phyloP scores from a whole-genome alignment of 2,888 invertebrate genomes.

The Nomada flava region DNA sequence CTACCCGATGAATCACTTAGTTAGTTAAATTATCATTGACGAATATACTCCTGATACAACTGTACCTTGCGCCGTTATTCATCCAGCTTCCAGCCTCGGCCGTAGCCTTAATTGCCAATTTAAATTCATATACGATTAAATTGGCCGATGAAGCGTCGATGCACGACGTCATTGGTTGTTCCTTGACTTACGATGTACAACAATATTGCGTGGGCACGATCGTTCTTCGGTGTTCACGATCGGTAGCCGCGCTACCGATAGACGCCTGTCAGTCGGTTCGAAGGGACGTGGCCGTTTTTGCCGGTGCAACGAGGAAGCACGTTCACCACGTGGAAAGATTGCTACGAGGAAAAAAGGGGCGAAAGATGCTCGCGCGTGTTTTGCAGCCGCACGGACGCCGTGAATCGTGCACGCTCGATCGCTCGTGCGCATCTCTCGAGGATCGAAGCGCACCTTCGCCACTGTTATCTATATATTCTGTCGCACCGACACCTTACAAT shows the following conservation, averaged over 20 bases:
- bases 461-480: neutral
- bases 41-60: too few species aligned
- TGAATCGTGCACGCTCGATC: conserved; percentile 55
- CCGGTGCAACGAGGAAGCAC: conserved; percentile 50
- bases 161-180: conserved; percentile 22
- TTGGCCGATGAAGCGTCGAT: conserved; percentile 1
- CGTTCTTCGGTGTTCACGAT: conserved; percentile 4
- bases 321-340: conserved; percentile 36
- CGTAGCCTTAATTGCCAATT: neutral
- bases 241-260: conserved; percentile 39
- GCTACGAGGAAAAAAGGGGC: conserved; percentile 34
- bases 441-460: neutral
- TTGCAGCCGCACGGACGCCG: conserved; percentile 43
- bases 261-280: conserved; percentile 46
- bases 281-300: conserved; percentile 49
- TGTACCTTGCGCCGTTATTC: neutral
- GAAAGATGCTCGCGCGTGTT: conserved; percentile 51
- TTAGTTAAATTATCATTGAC: neutral
- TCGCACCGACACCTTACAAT: neutral
- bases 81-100: neutral
- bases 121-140: neutral
- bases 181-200: conserved; percentile 6
- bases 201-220: conserved; percentile 13
- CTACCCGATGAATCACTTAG: conserved; percentile 2
- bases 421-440: conserved; percentile 52